Evolutionary conservation across 2,797 vertebrate genomes (phyloP), one percentile per base, ranked within the genome.

Genomic region (Pantherophis alleghaniensis): DNA sequence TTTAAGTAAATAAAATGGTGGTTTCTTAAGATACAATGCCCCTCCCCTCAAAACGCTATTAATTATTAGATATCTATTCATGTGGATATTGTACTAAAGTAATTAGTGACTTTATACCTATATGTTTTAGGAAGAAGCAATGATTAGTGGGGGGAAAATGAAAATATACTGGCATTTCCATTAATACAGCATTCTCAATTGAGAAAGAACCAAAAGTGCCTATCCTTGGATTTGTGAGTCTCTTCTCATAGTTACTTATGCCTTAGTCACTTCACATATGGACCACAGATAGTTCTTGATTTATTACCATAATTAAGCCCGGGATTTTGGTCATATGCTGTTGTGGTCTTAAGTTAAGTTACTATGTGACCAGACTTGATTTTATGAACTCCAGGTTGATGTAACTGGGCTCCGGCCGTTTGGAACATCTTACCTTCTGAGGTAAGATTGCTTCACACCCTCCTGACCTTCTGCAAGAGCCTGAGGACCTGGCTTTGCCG

Each of bases 111-210:
- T 88, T 3, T 9, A 32, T 37, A 69, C 79, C n/a, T 5, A 42
- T 28, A 13, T 55, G 53, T 53, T 57, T n/a, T 86, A 12, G 28
- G 32, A 94, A 61, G 24, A 61, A 91, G 90, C 28, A 13, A 56
- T 0, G 2, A 20, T 14, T 51, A 28, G 11, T n/a, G 61, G 1
- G 7, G 0, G 2, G 4, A 5, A 89, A 28, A 59, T 59, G 91
- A 93, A 87, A 63, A 37, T 57, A 92, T 92, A 95, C 79, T 96
- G 92, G 86, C 92, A 94, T 95, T 96, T 88, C 89, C 92, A 90
- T 96, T 93, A 95, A 42, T 91, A 91, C 14, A 59, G 32, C 47
- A 86, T 92, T 24, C 94, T 91, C 86, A 92, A 89, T 88, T 88
- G 86, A 26, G 7, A 91, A 92, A 86, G 37, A 9, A 42, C 9